Evolutionary conservation across 2,888 invertebrate species (phyloP), one percentile per base, ranked within the genome.

Genomic region (Smittia sp.): DNA sequence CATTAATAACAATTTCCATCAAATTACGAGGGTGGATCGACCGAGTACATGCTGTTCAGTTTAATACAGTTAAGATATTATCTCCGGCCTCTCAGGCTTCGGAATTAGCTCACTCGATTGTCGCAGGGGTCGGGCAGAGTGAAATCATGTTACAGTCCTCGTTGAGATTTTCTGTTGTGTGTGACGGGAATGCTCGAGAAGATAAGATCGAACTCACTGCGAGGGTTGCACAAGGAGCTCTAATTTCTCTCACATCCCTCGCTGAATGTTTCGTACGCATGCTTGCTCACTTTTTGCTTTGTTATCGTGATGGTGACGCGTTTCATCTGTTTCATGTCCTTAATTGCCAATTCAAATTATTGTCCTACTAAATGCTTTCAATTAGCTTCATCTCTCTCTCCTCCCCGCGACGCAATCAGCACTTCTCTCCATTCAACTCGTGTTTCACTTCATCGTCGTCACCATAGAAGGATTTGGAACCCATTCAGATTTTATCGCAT

Each of bases 21-120:
- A 68, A 68, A 68, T 68, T 68, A 68, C 15, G 68, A 68, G 68
- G 68, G 68, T 68, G 68, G 68, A 41, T 68, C 22, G n/a, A 15
- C n/a, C n/a, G n/a, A 7, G 52, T 46, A 15, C n/a, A 13, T 46
- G 52, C 18, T 46, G n/a, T 32, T 32, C 32, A 32, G 32, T 32
- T 32, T 32, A 32, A 32, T 32, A 32, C 32, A 32, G 32, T 32
- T 32, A 32, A 32, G 32, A 32, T 32, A 32, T 32, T 32, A 32
- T 32, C 32, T 32, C 32, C 32, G 32, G 32, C 32, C 32, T 32
- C 9, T 32, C 3, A 9, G n/a, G 52, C 52, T 46, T 46, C 52
- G 52, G 52, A 18, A 46, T 15, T 46, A 32, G 32, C 32, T 32
- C 32, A 32, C 32, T 32, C 32, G 32, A 32, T 32, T 32, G 9